phyloP scores from a whole-genome alignment of 30 jellyfish, hydroid and myxozoan genomes.

The Chrysaora quinquecirrha region DNA sequence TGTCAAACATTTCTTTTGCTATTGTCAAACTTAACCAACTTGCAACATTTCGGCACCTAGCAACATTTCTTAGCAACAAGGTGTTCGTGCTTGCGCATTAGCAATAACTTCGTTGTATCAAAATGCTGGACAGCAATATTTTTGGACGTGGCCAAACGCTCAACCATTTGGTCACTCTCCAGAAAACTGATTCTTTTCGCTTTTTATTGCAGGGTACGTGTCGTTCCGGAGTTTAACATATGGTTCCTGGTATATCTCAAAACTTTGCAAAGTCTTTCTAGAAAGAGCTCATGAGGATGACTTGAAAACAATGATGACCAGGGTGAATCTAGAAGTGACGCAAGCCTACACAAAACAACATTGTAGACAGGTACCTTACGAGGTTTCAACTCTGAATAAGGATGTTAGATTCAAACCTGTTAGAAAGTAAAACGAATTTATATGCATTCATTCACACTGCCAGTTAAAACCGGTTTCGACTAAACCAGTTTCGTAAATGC shows the following conservation, averaged over 20 bases:
- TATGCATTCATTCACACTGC: no score
- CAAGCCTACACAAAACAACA: constrained; percentile 5
- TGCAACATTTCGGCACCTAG: no score
- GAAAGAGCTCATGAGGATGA: not conserved
- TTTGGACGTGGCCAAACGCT: no score
- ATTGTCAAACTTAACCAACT: no score
- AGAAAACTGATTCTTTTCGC: not conserved
- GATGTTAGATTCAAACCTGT: not conserved
- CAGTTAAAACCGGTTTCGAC: no score
- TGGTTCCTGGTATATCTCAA: constrained; percentile 25
- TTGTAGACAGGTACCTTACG: constrained; percentile 1
- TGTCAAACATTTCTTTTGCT: no score
- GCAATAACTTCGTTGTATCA: no score
- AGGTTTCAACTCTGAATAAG: not conserved
- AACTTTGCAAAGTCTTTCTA: not conserved
- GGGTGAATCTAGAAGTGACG: not conserved
- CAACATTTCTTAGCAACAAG: no score
- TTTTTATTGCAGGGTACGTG: constrained; percentile 10
- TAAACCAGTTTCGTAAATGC: no score
- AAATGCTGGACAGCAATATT: no score
- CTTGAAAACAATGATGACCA: constrained; percentile 9
- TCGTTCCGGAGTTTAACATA: constrained; percentile 6
- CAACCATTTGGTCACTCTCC: not conserved
- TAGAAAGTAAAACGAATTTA: no score
- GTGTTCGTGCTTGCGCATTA: no score